Conservation (phyloP, 2,888 invertebrate species). For the Anodontia alba region DNA sequence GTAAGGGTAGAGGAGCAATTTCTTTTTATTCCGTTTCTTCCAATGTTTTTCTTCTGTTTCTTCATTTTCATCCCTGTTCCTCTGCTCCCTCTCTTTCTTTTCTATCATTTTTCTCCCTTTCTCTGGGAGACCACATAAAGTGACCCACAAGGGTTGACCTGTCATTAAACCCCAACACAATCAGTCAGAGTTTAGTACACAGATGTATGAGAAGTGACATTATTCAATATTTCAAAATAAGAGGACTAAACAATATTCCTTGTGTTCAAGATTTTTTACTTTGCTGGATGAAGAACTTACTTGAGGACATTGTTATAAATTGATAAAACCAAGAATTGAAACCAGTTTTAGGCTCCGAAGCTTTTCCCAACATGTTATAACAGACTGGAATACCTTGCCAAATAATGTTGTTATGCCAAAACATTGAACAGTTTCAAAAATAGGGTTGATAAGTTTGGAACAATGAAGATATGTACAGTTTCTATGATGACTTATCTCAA, state of each 20-base stretch:
- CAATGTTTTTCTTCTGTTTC: too few species aligned
- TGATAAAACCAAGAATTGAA: neutral
- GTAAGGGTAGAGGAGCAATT: too few species aligned
- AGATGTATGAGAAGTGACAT: conserved; percentile 22
- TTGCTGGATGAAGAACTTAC: neutral
- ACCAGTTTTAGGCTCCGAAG: neutral
- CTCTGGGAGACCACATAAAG: too few species aligned
- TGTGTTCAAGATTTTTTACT: neutral
- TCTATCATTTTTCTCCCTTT: too few species aligned
- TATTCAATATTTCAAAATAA: too few species aligned
- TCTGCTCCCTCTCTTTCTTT: too few species aligned
- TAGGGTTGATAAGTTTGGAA: neutral
- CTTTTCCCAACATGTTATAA: neutral
- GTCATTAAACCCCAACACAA: too few species aligned
- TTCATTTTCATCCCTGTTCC: too few species aligned
- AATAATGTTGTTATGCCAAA: neutral
- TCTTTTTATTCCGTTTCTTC: too few species aligned
- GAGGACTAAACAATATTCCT: conserved; percentile 9
- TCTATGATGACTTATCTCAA: neutral
- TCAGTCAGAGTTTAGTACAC: conserved; percentile 17
- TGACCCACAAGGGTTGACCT: too few species aligned
- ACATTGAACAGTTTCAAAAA: neutral
- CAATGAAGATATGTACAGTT: conserved; percentile 6
- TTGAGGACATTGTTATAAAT: neutral
- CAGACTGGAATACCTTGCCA: neutral